Evolutionary conservation across 1,140 invertebrate genomes (phyloP).

Genomic region (Aethina tumida): DNA sequence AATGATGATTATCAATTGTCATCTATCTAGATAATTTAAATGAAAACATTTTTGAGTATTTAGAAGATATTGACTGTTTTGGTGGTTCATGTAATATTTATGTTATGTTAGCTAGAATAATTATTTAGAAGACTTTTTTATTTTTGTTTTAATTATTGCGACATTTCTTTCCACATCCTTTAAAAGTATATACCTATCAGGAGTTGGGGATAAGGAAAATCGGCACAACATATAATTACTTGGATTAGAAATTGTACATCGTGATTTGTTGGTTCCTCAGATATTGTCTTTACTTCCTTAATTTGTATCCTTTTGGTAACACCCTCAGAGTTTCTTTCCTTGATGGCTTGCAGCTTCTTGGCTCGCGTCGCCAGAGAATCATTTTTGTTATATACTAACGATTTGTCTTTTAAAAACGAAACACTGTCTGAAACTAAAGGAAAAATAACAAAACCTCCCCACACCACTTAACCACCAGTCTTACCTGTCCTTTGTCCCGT

Average conservation of each 20-base stretch:
- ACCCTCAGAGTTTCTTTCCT: constrained; percentile 18
- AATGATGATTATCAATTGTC: too few relatives aligned
- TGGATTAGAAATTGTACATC: constrained; percentile 48
- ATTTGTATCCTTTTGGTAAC: constrained; percentile 25
- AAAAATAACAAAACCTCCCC: not conserved
- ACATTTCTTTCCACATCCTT: too few relatives aligned
- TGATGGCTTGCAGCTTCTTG: constrained; percentile 28
- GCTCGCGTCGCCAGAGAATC: constrained; percentile 28
- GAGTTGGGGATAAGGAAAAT: constrained; percentile 2
- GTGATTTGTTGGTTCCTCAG: constrained; percentile 34
- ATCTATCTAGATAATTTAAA: too few relatives aligned
- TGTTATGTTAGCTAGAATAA: too few relatives aligned
- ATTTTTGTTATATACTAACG: constrained; percentile 18
- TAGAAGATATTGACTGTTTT: too few relatives aligned
- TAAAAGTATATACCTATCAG: too few relatives aligned
- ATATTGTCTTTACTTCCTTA: constrained; percentile 33
- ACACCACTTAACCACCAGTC: not conserved
- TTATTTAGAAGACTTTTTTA: too few relatives aligned
- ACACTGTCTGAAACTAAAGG: constrained; percentile 6
- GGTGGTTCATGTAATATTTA: too few relatives aligned
- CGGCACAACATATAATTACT: constrained; percentile 28
- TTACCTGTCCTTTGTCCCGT: constrained; percentile 23
- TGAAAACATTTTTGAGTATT: too few relatives aligned
- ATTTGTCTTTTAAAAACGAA: constrained; percentile 6
- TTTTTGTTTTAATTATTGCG: too few relatives aligned